Evolutionary conservation across 1,140 invertebrate genomes (phyloP), one percentile per base, ranked within the genome.

Genomic region (Panulirus ornatus): DNA sequence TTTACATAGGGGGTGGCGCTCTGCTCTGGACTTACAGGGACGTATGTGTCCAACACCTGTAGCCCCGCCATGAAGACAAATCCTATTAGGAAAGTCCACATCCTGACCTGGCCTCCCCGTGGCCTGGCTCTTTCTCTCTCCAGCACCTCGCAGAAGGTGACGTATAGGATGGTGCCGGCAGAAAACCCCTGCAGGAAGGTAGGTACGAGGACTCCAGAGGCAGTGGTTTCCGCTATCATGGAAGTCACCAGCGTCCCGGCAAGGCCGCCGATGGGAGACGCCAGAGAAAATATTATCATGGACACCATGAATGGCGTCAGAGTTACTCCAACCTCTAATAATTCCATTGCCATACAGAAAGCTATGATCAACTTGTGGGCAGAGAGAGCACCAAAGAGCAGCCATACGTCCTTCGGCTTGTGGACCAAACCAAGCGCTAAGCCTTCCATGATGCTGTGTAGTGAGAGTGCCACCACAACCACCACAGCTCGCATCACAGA

Each of bases 71-170:
- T 85, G 66, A 85, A 73, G 3, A 75, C 0, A 70, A 85, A 85
- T 27, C 83, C 83, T 1, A 40, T 19, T 30, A 85, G 0, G 0
- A 85, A 42, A 8, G 66, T 73, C 66, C n/a, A 44, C 83, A 75
- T 73, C 30, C 47, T 71, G 1, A 85, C n/a, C 1, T 44, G 38
- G n/a, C 97, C 97, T 70, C 94, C 95, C 84, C 95, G 95, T 16
- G 94, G 94, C 92, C 96, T 95, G 66, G 95, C 95, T 84, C 96
- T 95, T 93, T 97, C 97, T 51, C 94, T 94, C 54, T 97, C 96
- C 76, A 98, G 95, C 40, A 98, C 97, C 94, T 98, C 97, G 93
- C 98, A 98, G 95, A 98, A 98, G 1, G 98, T 97, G 51, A 98
- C 97, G 93, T 98, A 98, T 0, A 98, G 95, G 16, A 98, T 94